Percentiles rank a stretch among this genome's conserved stretches.
These are phyloP conservation scores for Geotrupes spiniger DNA, from an alignment of 2,888 invertebrate species.

Conservation along the genomic window DNA sequence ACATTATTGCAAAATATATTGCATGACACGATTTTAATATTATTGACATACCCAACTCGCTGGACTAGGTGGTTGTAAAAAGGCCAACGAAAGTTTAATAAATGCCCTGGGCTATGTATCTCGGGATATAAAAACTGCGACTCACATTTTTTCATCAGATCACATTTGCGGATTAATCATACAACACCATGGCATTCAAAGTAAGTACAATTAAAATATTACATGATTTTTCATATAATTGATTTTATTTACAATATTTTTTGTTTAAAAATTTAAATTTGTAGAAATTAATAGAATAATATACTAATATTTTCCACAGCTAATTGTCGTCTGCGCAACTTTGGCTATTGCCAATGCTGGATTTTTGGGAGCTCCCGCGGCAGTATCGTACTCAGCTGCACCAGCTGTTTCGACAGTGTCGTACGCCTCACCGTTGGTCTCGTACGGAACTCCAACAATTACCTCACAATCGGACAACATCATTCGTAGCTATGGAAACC, in stretches of 20 bases:
- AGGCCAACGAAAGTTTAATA: slow-evolving; percentile 28
- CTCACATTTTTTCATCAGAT: slow-evolving; percentile 19
- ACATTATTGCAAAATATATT: slow-evolving; percentile 1
- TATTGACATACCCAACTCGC: slow-evolving; percentile 2
- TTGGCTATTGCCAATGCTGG: slow-evolving; percentile 61
- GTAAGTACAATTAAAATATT: too few relatives aligned
- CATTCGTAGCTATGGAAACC: slow-evolving; percentile 62
- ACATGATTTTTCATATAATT: too few relatives aligned
- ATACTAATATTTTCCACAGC: too few relatives aligned
- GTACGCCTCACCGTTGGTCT: slow-evolving; percentile 28
- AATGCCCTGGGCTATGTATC: slow-evolving; percentile 17
- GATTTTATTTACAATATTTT: too few relatives aligned
- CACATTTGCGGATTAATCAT: slow-evolving; percentile 11
- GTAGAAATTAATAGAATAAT: too few relatives aligned
- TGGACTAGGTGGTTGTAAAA: slow-evolving; percentile 16
- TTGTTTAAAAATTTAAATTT: too few relatives aligned
- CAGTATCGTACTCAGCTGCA: slow-evolving; percentile 49
- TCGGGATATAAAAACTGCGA: slow-evolving; percentile 24
- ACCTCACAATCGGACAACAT: slow-evolving; percentile 62
- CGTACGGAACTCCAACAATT: slow-evolving; percentile 51
- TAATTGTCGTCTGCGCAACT: slow-evolving; percentile 56
- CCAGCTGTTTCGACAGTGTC: slow-evolving; percentile 40
- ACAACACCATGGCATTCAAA: slow-evolving; percentile 30
- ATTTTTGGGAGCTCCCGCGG: slow-evolving; percentile 49
- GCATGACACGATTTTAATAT: background rate